phyloP scores from a whole-genome alignment of 2,113 vertebrate species.

The Hippocampus zosterae region DNA sequence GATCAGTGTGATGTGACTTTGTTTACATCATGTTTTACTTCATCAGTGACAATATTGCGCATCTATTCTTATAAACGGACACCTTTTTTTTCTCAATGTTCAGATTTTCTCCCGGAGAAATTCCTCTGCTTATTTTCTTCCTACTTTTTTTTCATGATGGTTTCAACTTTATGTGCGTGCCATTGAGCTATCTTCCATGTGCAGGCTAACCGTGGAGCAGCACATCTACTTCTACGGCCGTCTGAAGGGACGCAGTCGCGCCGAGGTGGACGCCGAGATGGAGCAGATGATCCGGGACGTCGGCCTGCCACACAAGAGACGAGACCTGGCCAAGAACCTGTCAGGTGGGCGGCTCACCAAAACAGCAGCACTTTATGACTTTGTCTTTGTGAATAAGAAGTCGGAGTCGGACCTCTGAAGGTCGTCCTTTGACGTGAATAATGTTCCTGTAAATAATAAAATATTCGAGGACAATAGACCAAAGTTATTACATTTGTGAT shows the following conservation, averaged over 20 bases:
- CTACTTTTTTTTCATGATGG: not conserved
- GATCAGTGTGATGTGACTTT: not conserved
- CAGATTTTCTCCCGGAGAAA: not conserved
- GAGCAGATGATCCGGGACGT: constrained; percentile 92
- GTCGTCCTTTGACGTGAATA: no score
- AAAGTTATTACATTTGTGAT: no score
- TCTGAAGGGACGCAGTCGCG: constrained; percentile 81
- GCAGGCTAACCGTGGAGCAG: constrained; percentile 92
- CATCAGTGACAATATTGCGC: not conserved
- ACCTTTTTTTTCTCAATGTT: not conserved
- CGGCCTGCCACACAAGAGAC: constrained; percentile 88
- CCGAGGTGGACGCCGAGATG: constrained; percentile 82
- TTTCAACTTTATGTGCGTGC: not conserved
- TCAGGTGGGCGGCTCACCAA: constrained; percentile 66
- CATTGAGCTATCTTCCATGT: not conserved
- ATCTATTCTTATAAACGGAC: not conserved
- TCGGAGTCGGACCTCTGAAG: no score
- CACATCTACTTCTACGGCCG: constrained; percentile 97
- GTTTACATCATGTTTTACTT: not conserved
- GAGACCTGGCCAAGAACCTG: constrained; percentile 80
- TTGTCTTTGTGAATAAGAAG: no score
- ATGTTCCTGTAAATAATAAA: no score
- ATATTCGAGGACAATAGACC: no score
- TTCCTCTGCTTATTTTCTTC: not conserved
- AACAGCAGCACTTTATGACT: not conserved